Evolutionary conservation across 2,888 invertebrate genomes (phyloP).

Genomic region (Meliscaeva auricollis): DNA sequence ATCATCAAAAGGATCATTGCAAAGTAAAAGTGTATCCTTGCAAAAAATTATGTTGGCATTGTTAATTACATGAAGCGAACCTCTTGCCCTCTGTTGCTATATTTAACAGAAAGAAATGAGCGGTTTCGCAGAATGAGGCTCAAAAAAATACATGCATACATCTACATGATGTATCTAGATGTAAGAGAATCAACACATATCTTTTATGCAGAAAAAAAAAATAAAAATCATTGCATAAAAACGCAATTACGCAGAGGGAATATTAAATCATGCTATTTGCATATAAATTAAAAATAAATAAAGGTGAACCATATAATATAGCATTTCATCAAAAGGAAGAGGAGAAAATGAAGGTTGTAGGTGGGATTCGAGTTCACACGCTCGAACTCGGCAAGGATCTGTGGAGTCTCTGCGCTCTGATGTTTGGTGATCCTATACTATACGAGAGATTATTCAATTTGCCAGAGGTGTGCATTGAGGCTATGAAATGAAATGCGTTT

Average conservation of each 20-base stretch:
- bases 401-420: neutral
- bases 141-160: neutral
- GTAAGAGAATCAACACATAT: too few relatives aligned
- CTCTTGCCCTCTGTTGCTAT: slow-evolving; percentile 32
- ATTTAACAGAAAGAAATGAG: slow-evolving; percentile 44
- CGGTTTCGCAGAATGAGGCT: neutral
- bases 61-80: slow-evolving; percentile 66
- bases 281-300: slow-evolving; percentile 76
- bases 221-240: slow-evolving; percentile 59
- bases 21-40: slow-evolving; percentile 30
- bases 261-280: slow-evolving; percentile 75
- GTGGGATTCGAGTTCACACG: slow-evolving; percentile 2
- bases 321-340: neutral
- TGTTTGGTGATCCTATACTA: slow-evolving; percentile 13
- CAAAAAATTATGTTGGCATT: slow-evolving; percentile 62
- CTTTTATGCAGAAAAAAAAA: slow-evolving; percentile 10
- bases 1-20: slow-evolving; percentile 13
- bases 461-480: slow-evolving; percentile 58
- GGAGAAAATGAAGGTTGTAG: neutral
- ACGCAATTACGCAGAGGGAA: slow-evolving; percentile 74
- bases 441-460: slow-evolving; percentile 65
- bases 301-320: slow-evolving; percentile 60
- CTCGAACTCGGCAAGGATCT: slow-evolving; percentile 2
- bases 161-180: neutral
- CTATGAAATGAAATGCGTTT: slow-evolving; percentile 37